Base-by-base conservation (phyloP, 2,888 invertebrate genomes). In the Sycophila texana region DNA sequence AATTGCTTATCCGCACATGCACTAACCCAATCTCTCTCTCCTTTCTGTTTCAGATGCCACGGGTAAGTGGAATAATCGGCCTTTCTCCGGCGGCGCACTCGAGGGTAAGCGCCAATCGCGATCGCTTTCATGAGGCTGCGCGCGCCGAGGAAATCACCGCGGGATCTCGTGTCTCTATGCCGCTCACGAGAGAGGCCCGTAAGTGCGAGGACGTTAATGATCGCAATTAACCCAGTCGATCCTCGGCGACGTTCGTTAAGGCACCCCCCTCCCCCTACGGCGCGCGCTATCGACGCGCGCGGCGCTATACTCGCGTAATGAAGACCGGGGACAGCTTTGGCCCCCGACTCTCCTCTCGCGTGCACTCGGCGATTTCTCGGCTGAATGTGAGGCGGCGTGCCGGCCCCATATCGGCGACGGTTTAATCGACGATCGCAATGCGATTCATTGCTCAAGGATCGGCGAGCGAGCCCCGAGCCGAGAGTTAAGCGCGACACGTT, bases 21-120 rank as follows among this genome's bases (percentile, higher is more conserved):
- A 53, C 67, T 75, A 79, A 79, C 61, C 53, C 39, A 39, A 61
- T 39, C 22, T 73, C 51, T 72, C 49, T 77, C 60, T 90, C 90
- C 90, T 89, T 89, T 92, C 93, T 94, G 94, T 95, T 95, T 89
- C 95, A 95, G 95, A 95, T 93, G 94, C 94, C 91, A 94, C 95
- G 94, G 95, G 95, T 95, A 93, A 95, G 95, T 94, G 91, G 89
- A 67, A 72, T 77, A 77, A 78, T 75, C 74, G 30, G 72, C 68
- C 57, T 75, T 72, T 78, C 75, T 63, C 60, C 47, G 51, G 22
- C 51, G 66, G 66, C 47, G n/a, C 18, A 63, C 63, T 63, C 63
- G 58, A 67, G 61, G 26, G 63, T 73, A 73, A 73, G 63, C 63
- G 63, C 63, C 63, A 73, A 70, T 70, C 70, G 70, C 58, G 70